A percentile compares a stretch with the other conserved stretches of the same genome.
Evolutionary conservation across 2,888 invertebrate species (phyloP).

Genomic region (Hirudinaria manillensis): DNA sequence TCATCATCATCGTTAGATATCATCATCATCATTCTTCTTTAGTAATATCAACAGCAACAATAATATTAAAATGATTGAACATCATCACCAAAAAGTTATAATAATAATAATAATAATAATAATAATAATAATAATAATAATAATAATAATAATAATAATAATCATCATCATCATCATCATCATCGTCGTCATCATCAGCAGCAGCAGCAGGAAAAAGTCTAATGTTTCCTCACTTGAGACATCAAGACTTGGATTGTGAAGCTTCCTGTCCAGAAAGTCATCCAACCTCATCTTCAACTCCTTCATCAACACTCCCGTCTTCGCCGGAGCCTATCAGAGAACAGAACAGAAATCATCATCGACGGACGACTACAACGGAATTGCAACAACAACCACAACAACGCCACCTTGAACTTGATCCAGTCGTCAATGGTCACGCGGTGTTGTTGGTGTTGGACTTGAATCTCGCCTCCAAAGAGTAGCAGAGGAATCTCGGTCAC

Average conservation of each 20-base stretch:
- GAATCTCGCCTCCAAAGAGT: constrained; percentile 41
- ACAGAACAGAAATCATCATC: not conserved
- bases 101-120: too few relatives aligned
- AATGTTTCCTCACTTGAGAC: constrained; percentile 41
- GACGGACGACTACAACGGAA: not conserved
- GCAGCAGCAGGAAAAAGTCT: too few relatives aligned
- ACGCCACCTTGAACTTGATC: constrained; percentile 40
- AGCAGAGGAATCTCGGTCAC: constrained; percentile 37
- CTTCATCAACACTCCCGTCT: constrained; percentile 51
- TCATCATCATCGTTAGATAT: too few relatives aligned
- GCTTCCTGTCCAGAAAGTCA: constrained; percentile 45
- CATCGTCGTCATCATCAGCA: too few relatives aligned
- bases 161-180: too few relatives aligned
- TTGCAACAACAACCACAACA: not conserved
- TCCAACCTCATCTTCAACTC: constrained; percentile 47
- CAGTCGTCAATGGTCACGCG: constrained; percentile 37
- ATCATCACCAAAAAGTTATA: too few relatives aligned
- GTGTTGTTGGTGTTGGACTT: constrained; percentile 39
- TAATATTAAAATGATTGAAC: too few relatives aligned
- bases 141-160: too few relatives aligned
- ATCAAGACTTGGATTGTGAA: constrained; percentile 44
- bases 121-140: too few relatives aligned
- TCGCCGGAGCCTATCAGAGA: constrained; percentile 46
- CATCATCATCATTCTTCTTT: too few relatives aligned
- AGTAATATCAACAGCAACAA: too few relatives aligned